phyloP scores from a whole-genome alignment of 2,888 invertebrate species.

The Cephus runcator region DNA sequence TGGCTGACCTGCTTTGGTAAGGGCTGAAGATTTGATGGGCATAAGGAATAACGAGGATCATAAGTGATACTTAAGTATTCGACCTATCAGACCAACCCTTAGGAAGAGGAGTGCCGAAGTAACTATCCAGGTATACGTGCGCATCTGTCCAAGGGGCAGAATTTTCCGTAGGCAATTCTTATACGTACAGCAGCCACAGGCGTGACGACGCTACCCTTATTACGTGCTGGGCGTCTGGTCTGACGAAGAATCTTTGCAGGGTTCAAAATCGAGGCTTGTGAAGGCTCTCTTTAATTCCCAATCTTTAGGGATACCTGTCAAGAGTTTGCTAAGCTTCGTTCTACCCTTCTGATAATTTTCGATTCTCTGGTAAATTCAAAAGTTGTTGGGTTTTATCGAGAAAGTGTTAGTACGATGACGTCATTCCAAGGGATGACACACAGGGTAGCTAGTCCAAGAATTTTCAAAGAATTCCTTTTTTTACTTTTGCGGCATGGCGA shows the following conservation, averaged over 20 bases:
- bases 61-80: conserved; percentile 38
- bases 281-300: neutral
- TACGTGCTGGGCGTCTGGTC: conserved; percentile 34
- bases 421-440: neutral
- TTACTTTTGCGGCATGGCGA: neutral
- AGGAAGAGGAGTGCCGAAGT: neutral
- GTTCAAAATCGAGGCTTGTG: neutral
- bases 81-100: conserved; percentile 35
- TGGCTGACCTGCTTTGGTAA: conserved; percentile 6
- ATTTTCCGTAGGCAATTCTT: neutral
- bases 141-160: neutral
- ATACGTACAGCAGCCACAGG: neutral
- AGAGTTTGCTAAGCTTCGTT: neutral
- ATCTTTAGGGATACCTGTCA: neutral
- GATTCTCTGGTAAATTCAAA: neutral
- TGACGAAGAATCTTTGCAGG: conserved; percentile 35
- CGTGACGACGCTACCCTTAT: conserved; percentile 11
- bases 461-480: neutral
- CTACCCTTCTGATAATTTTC: neutral
- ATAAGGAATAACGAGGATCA: conserved; percentile 27
- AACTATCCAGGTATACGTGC: neutral
- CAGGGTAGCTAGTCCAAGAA: neutral
- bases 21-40: neutral
- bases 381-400: neutral
- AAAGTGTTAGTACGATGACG: neutral